phyloP scores from a whole-genome alignment of 2,797 vertebrate genomes.

The Carapus acus region DNA sequence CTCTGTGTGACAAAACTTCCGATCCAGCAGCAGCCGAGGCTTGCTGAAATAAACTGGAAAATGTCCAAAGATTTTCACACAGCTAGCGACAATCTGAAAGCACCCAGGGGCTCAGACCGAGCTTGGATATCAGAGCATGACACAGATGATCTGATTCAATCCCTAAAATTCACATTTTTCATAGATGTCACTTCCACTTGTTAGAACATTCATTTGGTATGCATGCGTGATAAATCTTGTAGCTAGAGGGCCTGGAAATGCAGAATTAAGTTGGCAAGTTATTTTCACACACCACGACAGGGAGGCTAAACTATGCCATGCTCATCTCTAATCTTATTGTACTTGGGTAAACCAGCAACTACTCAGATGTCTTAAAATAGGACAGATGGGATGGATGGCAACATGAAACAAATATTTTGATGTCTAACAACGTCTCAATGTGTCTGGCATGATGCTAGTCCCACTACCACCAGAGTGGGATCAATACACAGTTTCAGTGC shows the following conservation, averaged over 20 bases:
- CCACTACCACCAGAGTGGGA: no score
- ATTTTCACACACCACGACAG: conserved; percentile 5
- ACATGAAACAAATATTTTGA: conserved; percentile 21
- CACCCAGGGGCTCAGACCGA: neutral
- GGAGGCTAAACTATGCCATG: conserved; percentile 8
- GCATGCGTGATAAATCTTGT: conserved; percentile 6
- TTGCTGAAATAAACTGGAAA: neutral
- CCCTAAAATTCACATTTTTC: neutral
- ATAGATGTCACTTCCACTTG: neutral
- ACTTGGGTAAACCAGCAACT: conserved; percentile 15
- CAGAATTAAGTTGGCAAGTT: conserved; percentile 9
- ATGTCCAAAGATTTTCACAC: neutral
- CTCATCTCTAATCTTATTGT: conserved; percentile 4
- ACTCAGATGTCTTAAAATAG: conserved; percentile 24
- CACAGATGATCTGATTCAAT: conserved; percentile 1
- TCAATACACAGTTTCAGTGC: no score
- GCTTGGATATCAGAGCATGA: neutral
- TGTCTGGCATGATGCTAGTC: neutral
- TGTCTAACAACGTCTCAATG: conserved; percentile 18
- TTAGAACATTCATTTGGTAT: conserved; percentile 2
- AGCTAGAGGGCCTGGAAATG: conserved; percentile 10
- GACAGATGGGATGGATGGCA: conserved; percentile 22
- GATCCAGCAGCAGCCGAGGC: no score
- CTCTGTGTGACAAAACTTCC: neutral
- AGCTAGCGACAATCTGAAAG: neutral